phyloP scores from a whole-genome alignment of 1,140 invertebrate genomes.

The Drosophila simulans region DNA sequence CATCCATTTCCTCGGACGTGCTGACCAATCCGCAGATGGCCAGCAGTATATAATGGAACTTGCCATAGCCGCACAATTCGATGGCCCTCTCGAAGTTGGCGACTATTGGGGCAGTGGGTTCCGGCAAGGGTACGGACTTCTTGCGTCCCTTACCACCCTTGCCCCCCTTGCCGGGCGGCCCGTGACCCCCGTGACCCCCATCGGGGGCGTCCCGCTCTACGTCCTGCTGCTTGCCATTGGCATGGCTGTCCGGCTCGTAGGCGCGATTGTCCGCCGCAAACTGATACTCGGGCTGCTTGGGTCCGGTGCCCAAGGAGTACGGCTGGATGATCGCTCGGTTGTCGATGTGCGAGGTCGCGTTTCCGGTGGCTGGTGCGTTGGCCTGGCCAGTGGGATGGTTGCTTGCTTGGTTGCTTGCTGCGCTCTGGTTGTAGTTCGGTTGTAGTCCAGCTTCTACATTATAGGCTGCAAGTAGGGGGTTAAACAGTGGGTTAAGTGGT shows the following conservation, averaged over 20 bases:
- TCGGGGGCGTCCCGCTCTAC: conserved; percentile 74
- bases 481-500: background rate
- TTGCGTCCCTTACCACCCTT: conserved; percentile 19
- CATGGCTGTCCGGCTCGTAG: conserved; percentile 68
- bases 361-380: conserved; percentile 26
- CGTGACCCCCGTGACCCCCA: conserved; percentile 52
- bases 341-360: conserved; percentile 64
- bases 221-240: conserved; percentile 79
- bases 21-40: conserved; percentile 96
- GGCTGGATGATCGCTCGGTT: conserved; percentile 81
- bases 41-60: conserved; percentile 95
- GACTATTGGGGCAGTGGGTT: conserved; percentile 86
- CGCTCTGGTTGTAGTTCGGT: conserved; percentile 90
- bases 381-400: conserved; percentile 53
- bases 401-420: conserved; percentile 69
- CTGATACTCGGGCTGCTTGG: conserved; percentile 76
- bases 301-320: conserved; percentile 66
- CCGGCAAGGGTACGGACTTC: conserved; percentile 76
- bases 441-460: conserved; percentile 89
- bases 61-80: conserved; percentile 94
- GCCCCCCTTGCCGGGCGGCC: conserved; percentile 33
- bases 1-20: conserved; percentile 97
- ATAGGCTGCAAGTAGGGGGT: conserved; percentile 51
- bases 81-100: conserved; percentile 93
- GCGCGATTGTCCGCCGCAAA: conserved; percentile 76